Evolutionary conservation across 1,140 invertebrate genomes (phyloP), one percentile per base, ranked within the genome.

Genomic region (Campodea augens): DNA sequence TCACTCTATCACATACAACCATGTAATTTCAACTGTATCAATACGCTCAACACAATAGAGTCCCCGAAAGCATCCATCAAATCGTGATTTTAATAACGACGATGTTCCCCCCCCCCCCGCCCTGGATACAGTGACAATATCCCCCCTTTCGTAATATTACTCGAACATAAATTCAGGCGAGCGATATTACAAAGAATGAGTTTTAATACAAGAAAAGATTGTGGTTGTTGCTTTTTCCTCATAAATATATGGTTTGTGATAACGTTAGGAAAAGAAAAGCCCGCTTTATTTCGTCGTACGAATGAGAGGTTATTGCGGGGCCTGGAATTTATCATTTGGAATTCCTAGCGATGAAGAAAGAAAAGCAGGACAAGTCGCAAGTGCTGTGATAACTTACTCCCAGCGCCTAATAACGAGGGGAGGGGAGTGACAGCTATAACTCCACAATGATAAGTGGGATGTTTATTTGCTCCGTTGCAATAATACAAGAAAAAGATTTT

Each of bases 231-330:
- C 45, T 49, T 45, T 48, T 44, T 41, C 44, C 50, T 51, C 53
- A 54, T 57, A 56, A 57, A 56, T 56, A 53, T 51, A 55, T 54
- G 52, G 54, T 53, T n/a, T 49, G 53, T 52, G 52, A 55, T 57
- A 54, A 54, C 55, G 54, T 54, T 55, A 54, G 52, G 54, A 54
- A 56, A 56, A 49, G 27, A n/a, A n/a, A n/a, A 38, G 48, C 46
- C 41, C 53, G 47, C 54, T 54, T 55, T 53, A 53, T 54, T 51
- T 46, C 50, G 49, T 50, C n/a, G 49, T 51, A 49, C 41, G 43
- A 49, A 54, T 51, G 51, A 54, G 51, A 53, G 50, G 52, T 48
- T 55, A 55, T 54, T 55, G 51, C 53, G 27, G 40, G 48, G 23
- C 23, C 32, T 25, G 44, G 50, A 49, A 55, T 55, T 55, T 55